Conservation (phyloP, 2,888 invertebrate species). For the Drosophila dives region DNA sequence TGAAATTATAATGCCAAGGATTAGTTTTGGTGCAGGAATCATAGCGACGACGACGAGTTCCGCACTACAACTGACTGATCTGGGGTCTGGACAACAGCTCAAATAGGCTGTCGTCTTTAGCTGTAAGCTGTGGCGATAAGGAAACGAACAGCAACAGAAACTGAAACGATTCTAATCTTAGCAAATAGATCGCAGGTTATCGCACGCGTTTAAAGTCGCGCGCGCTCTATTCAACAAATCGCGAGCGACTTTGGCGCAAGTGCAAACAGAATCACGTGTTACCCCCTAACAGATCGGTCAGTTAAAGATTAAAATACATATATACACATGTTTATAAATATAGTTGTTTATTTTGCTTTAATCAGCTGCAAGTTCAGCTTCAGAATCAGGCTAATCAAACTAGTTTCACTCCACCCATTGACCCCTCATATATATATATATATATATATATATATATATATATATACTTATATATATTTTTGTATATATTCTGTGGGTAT, state of each 20-base stretch:
- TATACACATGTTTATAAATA: background rate
- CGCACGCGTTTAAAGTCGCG: slow-evolving; percentile 55
- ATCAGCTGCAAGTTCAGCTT: slow-evolving; percentile 19
- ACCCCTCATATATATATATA: background rate
- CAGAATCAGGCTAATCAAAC: background rate
- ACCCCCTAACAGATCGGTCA: slow-evolving; percentile 4
- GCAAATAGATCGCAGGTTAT: slow-evolving; percentile 45
- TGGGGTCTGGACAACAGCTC: slow-evolving; percentile 24
- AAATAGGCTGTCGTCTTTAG: slow-evolving; percentile 39
- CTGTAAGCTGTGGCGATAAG: slow-evolving; percentile 22
- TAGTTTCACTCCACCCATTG: slow-evolving; percentile 7
- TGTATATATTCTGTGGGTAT: background rate
- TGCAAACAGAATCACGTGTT: slow-evolving; percentile 69
- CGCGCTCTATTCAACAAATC: slow-evolving; percentile 12
- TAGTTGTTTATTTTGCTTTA: slow-evolving; percentile 4
- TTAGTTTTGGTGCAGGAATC: slow-evolving; percentile 53
- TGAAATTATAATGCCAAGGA: slow-evolving; percentile 44
- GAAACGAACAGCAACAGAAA: background rate
- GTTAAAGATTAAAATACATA: slow-evolving; percentile 10
- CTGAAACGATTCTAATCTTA: slow-evolving; percentile 16
- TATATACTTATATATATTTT: too few relatives aligned
- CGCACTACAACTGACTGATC: slow-evolving; percentile 51
- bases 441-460: background rate
- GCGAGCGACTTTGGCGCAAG: slow-evolving; percentile 43
- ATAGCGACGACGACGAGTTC: slow-evolving; percentile 48